Percentiles rank a stretch among this genome's conserved stretches.
These are phyloP conservation scores for Charanyca ferruginea DNA, from an alignment of 2,888 invertebrate genomes.

Conservation along the genomic window DNA sequence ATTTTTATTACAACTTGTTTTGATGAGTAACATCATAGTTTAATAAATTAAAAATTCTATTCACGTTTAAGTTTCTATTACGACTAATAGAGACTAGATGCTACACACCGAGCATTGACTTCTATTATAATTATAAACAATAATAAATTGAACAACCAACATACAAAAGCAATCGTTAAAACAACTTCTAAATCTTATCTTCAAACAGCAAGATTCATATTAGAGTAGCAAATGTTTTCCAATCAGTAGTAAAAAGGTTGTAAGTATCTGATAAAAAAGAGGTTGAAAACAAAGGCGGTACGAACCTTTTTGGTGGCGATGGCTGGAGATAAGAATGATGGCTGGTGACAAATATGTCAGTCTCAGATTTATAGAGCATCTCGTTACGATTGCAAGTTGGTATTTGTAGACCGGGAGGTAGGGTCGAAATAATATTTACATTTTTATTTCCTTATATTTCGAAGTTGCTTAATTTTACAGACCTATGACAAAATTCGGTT, in stretches of 20 bases:
- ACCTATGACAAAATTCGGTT: no score
- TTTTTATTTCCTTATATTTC: no score
- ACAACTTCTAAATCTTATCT: not conserved
- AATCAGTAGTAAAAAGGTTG: constrained; percentile 15
- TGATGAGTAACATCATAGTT: constrained; percentile 31
- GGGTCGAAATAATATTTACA: not conserved
- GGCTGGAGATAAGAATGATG: constrained; percentile 65
- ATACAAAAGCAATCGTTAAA: not conserved
- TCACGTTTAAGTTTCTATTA: constrained; percentile 60
- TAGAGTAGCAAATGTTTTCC: not conserved
- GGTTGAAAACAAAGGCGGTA: constrained; percentile 63
- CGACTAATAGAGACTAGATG: constrained; percentile 63
- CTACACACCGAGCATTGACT: constrained; percentile 68
- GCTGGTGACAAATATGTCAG: constrained; percentile 57
- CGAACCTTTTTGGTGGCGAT: constrained; percentile 67
- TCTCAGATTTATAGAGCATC: constrained; percentile 53
- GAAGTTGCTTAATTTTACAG: no score
- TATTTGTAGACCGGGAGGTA: constrained; percentile 30
- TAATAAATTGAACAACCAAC: constrained; percentile 58
- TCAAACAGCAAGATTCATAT: constrained; percentile 5
- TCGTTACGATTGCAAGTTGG: constrained; percentile 38
- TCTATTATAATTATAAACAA: constrained; percentile 61
- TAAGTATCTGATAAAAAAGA: constrained; percentile 35
- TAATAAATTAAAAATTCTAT: constrained; percentile 49
- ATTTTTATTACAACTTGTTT: constrained; percentile 24